Conservation (phyloP, 53 echinoderm and acorn worm species). For the Zoroaster sp. region DNA sequence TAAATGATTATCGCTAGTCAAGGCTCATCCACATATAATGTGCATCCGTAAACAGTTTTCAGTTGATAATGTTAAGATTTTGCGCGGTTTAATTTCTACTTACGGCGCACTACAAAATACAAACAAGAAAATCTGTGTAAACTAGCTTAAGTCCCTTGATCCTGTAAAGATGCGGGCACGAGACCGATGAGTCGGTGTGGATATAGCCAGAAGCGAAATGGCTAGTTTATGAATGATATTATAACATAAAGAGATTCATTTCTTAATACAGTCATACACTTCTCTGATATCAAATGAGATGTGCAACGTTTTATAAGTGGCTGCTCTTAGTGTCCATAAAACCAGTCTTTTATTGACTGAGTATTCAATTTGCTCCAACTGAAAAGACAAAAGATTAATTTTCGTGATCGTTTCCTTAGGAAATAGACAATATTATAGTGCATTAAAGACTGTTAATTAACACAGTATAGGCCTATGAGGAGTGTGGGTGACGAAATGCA, state of each 20-base stretch:
- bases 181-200: background rate
- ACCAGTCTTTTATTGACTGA: background rate
- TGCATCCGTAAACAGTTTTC: conserved; percentile 17
- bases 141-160: conserved; percentile 53
- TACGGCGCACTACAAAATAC: conserved; percentile 26
- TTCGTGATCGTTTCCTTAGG: too few species aligned
- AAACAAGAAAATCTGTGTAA: conserved; percentile 52
- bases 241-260: conserved; percentile 41
- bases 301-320: background rate
- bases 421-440: too few species aligned
- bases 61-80: conserved; percentile 33
- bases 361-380: background rate
- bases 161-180: conserved; percentile 21
- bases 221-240: conserved; percentile 38
- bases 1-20: background rate
- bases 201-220: conserved; percentile 1
- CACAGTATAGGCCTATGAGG: too few species aligned
- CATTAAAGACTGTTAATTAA: too few species aligned
- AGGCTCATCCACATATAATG: conserved; percentile 17
- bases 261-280: background rate
- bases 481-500: too few species aligned
- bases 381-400: too few species aligned
- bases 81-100: conserved; percentile 55
- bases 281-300: background rate
- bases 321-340: background rate